Evolutionary conservation across 2,888 invertebrate species (phyloP).

Genomic region (Brenthis ino): DNA sequence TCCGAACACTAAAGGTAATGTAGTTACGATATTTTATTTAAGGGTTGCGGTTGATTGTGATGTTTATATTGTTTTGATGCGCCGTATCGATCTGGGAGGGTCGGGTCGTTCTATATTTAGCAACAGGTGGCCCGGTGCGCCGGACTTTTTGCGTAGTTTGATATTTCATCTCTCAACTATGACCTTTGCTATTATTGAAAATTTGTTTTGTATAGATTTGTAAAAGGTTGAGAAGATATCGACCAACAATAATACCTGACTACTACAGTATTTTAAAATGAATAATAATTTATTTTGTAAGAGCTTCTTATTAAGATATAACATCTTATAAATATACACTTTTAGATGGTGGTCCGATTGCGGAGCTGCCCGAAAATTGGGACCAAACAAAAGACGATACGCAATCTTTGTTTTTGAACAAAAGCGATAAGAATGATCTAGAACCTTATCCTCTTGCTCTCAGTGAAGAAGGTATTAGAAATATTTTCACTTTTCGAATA

Average conservation of each 20-base stretch:
- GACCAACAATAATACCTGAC: too few relatives aligned
- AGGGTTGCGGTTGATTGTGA: conserved; percentile 24
- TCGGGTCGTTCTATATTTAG: conserved; percentile 70
- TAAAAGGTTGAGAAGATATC: not conserved
- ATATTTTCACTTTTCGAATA: not conserved
- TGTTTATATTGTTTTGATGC: conserved; percentile 35
- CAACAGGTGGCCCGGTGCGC: conserved; percentile 73
- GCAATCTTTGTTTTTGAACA: conserved; percentile 78
- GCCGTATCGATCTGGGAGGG: conserved; percentile 65
- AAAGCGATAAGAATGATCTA: conserved; percentile 80
- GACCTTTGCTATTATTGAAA: conserved; percentile 45
- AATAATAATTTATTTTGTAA: too few relatives aligned
- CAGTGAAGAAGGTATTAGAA: conserved; percentile 73
- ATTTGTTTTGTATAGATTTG: not conserved
- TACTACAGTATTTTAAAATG: too few relatives aligned
- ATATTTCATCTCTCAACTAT: conserved; percentile 48
- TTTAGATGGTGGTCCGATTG: conserved; percentile 72
- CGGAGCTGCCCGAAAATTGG: conserved; percentile 79
- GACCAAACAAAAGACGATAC: conserved; percentile 80
- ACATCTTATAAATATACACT: not conserved
- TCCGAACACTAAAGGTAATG: conserved; percentile 70
- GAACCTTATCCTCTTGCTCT: conserved; percentile 79
- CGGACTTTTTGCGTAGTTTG: conserved; percentile 59
- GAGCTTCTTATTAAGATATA: too few relatives aligned
- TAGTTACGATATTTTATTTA: conserved; percentile 14